Conservation (phyloP, 2,797 vertebrate genomes). For the Lithobates sylvaticus region DNA sequence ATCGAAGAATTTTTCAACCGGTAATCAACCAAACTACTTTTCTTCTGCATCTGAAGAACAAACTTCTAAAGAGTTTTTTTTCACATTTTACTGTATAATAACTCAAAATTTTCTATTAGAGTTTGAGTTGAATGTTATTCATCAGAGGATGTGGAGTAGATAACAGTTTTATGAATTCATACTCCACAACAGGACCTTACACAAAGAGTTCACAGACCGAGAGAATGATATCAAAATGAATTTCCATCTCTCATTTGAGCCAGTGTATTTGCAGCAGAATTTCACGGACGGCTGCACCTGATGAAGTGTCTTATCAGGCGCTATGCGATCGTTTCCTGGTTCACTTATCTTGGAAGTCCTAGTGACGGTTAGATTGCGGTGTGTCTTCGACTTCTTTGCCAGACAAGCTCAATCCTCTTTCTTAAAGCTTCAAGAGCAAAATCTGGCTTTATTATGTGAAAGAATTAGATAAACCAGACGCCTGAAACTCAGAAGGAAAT, state of each 20-base stretch:
- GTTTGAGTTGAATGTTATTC: background rate
- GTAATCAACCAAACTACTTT: too few relatives aligned
- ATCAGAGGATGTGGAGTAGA: background rate
- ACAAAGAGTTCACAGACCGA: constrained; percentile 29
- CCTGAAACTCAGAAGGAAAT: too few relatives aligned
- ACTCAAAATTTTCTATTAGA: background rate
- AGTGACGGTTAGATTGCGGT: constrained; percentile 2
- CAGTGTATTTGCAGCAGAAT: constrained; percentile 37
- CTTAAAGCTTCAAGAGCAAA: background rate
- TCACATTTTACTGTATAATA: background rate
- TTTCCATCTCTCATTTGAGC: constrained; percentile 28
- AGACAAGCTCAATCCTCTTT: background rate
- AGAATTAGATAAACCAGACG: too few relatives aligned
- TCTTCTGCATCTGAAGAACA: too few relatives aligned
- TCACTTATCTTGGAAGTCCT: constrained; percentile 51
- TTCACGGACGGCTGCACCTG: constrained; percentile 60
- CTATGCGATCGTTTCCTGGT: constrained; percentile 46
- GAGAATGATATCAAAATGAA: constrained; percentile 40
- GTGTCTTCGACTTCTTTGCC: background rate
- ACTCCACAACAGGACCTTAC: constrained; percentile 13
- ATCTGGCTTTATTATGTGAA: background rate
- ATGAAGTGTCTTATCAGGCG: constrained; percentile 58
- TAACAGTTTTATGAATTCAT: constrained; percentile 8
- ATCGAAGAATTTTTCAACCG: too few relatives aligned
- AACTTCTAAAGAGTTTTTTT: background rate